These are phyloP conservation scores for Heliconius charithonia DNA, from an alignment of 2,888 invertebrate species.

Conservation along the genomic window DNA sequence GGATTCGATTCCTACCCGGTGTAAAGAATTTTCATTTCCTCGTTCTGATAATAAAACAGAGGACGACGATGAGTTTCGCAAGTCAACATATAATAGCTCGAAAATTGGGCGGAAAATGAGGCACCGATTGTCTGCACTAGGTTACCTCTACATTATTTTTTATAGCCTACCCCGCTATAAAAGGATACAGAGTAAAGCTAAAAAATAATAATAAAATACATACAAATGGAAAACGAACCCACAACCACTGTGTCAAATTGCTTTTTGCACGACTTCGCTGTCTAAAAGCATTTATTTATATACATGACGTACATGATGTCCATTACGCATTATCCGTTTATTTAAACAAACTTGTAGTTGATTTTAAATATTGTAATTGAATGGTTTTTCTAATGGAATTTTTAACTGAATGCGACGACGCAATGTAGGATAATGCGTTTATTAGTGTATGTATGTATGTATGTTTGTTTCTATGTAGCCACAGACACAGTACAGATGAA, in stretches of 20 bases:
- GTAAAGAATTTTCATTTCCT: too few species aligned
- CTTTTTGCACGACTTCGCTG: too few species aligned
- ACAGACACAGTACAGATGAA: too few species aligned
- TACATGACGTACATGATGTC: not conserved
- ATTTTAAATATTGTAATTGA: conserved; percentile 5
- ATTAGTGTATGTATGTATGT: too few species aligned
- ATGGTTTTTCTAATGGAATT: not conserved
- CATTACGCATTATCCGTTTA: not conserved
- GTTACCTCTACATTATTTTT: not conserved
- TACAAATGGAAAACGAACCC: not conserved
- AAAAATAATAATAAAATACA: not conserved
- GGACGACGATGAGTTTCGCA: too few species aligned
- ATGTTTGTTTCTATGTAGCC: too few species aligned
- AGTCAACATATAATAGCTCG: too few species aligned
- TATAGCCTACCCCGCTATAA: not conserved
- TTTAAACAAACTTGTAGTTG: not conserved
- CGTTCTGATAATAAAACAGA: too few species aligned
- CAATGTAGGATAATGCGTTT: too few species aligned
- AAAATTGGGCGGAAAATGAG: too few species aligned
- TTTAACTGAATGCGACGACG: too few species aligned
- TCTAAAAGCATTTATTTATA: not conserved
- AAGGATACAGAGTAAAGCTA: too few species aligned
- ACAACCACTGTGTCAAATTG: not conserved
- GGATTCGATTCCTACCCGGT: not conserved
- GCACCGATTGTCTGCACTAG: not conserved